Evolutionary conservation across 2,797 vertebrate genomes (phyloP), one percentile per base, ranked within the genome.

Genomic region (Echiichthys vipera): DNA sequence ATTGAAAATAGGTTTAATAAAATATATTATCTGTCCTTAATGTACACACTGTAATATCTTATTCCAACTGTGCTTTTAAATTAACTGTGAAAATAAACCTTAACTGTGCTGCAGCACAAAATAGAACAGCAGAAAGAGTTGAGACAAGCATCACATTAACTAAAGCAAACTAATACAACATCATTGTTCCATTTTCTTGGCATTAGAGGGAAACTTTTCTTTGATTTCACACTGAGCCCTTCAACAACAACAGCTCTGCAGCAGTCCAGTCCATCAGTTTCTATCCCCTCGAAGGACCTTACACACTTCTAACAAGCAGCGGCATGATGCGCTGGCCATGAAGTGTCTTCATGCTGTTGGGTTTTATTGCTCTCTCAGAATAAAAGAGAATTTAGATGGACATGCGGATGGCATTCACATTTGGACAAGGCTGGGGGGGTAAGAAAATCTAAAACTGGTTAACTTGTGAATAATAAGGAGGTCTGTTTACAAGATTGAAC

Each of bases 361-460:
- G 68, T 43, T 78, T 65, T 76, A 72, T 74, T 79, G 63, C 71
- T 80, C 46, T 79, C 56, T 58, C 24, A 1, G 50, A 75, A 78
- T 78, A 68, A 83, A 87, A 89, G 71, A 84, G 80, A 88, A 84
- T 89, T 54, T 65, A 68, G 87, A 85, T 81, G 64, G 86, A 85
- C 32, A 40, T 7, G 63, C 11, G 7, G 39, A 51, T 13, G 5
- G 10, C 69, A 77, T 84, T 89, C 24, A 74, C 61, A 46, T 74
- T 61, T 74, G 30, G 24, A 55, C 65, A 46, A 45, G 56, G 64
- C 67, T 37, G 40, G 57, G 65, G 67, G 63, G 71, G 55, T 47
- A 70, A 74, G 57, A 50, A 72, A 82, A 66, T 43, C 13, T 63
- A 9, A 55, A 78, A 69, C 24, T 32, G 14, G 39, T 70, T 62